These are phyloP conservation scores for Cebuella pygmaea DNA, from an alignment of 2,797 vertebrate genomes.

Conservation along the genomic window DNA sequence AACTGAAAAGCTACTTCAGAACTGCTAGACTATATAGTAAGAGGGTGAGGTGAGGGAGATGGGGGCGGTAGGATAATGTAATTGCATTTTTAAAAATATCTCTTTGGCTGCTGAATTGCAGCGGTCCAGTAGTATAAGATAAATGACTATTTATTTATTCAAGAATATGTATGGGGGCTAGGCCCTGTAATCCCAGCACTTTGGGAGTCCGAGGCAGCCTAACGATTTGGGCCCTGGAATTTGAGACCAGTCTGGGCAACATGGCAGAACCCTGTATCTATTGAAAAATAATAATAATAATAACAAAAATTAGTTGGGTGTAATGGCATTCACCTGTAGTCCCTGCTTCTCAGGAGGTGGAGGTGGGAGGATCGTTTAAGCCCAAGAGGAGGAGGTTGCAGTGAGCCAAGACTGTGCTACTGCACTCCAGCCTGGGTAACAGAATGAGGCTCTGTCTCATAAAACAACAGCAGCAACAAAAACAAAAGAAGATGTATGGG, in stretches of 20 bases:
- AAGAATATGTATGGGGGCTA: neutral
- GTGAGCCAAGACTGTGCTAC: neutral
- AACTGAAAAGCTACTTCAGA: slow-evolving; percentile 11
- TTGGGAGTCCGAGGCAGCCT: neutral
- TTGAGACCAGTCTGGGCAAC: neutral
- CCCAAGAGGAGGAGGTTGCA: neutral
- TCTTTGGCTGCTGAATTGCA: neutral
- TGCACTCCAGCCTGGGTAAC: neutral
- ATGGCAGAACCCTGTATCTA: neutral
- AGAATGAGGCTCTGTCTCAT: neutral
- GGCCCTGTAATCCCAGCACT: neutral
- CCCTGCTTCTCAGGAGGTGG: neutral
- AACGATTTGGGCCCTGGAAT: neutral
- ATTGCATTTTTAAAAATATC: neutral
- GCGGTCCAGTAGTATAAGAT: neutral
- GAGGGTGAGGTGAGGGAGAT: neutral
- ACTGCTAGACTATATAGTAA: neutral
- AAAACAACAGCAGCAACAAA: neutral
- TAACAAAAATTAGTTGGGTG: neutral
- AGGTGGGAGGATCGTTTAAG: neutral
- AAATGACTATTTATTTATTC: neutral
- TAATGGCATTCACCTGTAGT: neutral
- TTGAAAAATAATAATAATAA: neutral
- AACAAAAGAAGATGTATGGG: neutral
- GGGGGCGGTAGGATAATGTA: neutral